Conservation (phyloP, 2,797 vertebrate species). For the Cheirogaleus major region DNA sequence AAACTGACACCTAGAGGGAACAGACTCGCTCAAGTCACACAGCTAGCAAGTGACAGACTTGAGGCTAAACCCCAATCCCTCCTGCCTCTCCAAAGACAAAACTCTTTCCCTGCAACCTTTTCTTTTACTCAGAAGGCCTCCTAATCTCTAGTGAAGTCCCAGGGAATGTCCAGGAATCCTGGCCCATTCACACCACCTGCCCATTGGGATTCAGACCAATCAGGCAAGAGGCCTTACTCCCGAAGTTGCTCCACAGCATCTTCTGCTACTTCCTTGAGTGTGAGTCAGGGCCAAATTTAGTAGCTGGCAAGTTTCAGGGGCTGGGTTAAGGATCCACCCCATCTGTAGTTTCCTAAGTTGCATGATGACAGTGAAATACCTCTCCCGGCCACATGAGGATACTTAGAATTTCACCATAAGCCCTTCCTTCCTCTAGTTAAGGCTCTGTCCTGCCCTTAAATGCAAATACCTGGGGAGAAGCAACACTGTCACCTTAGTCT, state of each 20-base stretch:
- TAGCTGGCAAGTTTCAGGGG: background rate
- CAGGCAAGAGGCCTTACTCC: background rate
- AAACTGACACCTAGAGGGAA: background rate
- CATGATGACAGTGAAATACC: background rate
- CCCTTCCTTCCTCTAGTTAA: background rate
- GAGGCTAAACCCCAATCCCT: background rate
- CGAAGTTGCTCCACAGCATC: background rate
- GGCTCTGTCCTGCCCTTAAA: background rate
- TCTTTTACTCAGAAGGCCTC: background rate
- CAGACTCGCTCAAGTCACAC: background rate
- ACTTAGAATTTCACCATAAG: background rate
- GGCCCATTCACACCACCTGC: background rate
- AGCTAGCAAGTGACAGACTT: background rate
- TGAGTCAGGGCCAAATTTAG: slow-evolving; percentile 9
- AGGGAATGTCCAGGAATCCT: background rate
- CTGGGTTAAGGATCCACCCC: background rate
- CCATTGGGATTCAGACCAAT: background rate
- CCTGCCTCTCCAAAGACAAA: background rate
- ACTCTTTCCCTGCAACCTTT: background rate
- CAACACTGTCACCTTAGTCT: background rate
- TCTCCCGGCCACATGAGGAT: background rate
- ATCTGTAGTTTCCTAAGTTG: background rate
- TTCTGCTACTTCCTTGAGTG: background rate
- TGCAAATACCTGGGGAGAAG: background rate
- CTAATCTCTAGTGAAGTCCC: background rate